Base-by-base conservation (phyloP, 2,113 vertebrate species). In the Coregonus clupeaformis region DNA sequence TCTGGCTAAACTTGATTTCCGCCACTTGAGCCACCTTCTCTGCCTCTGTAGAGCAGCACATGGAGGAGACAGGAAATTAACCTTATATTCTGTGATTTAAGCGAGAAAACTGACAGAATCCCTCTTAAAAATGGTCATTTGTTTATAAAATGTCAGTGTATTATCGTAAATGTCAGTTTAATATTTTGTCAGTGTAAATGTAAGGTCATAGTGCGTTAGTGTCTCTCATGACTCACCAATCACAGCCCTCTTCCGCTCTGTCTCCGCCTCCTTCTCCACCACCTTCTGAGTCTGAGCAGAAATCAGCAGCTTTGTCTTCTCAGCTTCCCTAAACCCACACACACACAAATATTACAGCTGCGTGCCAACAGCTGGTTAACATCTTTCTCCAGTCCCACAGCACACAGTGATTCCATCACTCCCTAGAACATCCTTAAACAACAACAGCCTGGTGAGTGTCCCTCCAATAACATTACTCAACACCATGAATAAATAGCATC, bases 221-320 rank as follows among this genome's bases (percentile, higher is more conserved):
- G 57, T 60, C 57, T 9, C 36, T 2, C 1, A 20, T 13, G 42
- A 81, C 93, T 84, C 55, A 99, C 97, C 98, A 0, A 99, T 99
- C 49, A 99, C 90, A 1, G 97, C 97, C 82, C 96, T 98, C 85
- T 98, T 98, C 84, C 98, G 90, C 75, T 99, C 98, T 0, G 98
- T 99, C 90, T 99, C 97, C 0, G 98, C 98, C 83, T 99, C 98
- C 85, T 99, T 99, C 88, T 99, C 98, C 85, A 99, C 97, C 75
- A 99, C 97, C 91, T 98, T 99, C 92, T 99, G 98, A 25, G 97
- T 99, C 93, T 99, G 95, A 0, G 96, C 96, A 0, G 97, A 95
- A 4, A 99, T 98, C 73, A 99, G 92, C 25, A 99, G 93, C 85
- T 98, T 98, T 0, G 97, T 98, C 88, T 98, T 97, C 90, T 98